Percentiles rank a stretch among this genome's conserved stretches.
Evolutionary conservation across 1,140 invertebrate species (phyloP).

Genomic region (Drosophila navojoa): DNA sequence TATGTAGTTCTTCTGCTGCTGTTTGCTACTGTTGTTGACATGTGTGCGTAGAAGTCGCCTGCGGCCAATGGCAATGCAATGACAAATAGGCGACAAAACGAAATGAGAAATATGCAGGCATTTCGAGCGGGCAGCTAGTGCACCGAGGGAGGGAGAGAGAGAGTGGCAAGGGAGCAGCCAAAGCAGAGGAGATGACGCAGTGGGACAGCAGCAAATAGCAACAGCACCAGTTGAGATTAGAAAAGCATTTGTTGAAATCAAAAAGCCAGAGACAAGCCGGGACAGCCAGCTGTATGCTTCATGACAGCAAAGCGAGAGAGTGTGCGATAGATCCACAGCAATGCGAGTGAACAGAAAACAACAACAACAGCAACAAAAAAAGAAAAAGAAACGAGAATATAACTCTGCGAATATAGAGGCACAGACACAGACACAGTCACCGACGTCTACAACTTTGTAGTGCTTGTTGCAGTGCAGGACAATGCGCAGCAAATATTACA

Average conservation of each 20-base stretch:
- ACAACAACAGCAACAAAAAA: no score
- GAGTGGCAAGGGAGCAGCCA: not conserved
- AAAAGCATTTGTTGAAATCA: slow-evolving; percentile 80
- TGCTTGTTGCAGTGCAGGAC: slow-evolving; percentile 29
- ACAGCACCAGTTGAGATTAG: slow-evolving; percentile 67
- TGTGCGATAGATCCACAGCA: slow-evolving; percentile 22
- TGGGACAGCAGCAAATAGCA: slow-evolving; percentile 21
- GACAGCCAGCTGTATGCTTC: slow-evolving; percentile 29
- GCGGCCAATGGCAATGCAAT: slow-evolving; percentile 69
- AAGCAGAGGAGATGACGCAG: not conserved
- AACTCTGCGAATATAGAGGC: not conserved
- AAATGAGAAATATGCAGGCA: slow-evolving; percentile 74
- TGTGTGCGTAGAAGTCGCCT: slow-evolving; percentile 60
- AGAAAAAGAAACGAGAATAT: slow-evolving; percentile 15
- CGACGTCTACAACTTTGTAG: slow-evolving; percentile 11
- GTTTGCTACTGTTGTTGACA: slow-evolving; percentile 57
- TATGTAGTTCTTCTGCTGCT: slow-evolving; percentile 13
- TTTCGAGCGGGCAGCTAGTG: not conserved
- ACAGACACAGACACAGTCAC: not conserved
- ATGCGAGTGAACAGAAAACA: slow-evolving; percentile 27
- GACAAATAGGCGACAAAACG: slow-evolving; percentile 81
- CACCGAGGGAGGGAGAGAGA: not conserved
- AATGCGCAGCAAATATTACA: slow-evolving; percentile 43
- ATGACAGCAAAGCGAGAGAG: slow-evolving; percentile 28
- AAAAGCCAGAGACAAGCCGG: slow-evolving; percentile 60